Percentiles rank a stretch among this genome's conserved stretches.
phyloP scores from a whole-genome alignment of 2,113 vertebrate species.

The Zosterops pallidus region DNA sequence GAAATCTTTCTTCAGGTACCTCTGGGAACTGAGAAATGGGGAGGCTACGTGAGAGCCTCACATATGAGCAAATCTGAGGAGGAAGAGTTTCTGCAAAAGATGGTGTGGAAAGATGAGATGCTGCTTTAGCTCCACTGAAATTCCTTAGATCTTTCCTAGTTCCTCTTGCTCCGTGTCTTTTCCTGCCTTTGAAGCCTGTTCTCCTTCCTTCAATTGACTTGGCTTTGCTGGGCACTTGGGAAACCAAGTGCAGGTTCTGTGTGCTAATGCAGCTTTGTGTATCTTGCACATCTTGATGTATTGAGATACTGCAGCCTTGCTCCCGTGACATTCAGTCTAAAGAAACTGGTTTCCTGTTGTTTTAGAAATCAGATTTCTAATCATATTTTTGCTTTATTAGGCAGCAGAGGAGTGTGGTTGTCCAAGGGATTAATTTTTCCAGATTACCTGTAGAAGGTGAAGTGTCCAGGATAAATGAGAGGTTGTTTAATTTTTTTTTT shows the following conservation, averaged over 20 bases:
- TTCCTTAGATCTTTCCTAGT: background rate
- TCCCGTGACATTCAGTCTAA: background rate
- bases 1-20: background rate
- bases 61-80: rapidly evolving
- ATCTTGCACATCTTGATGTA: rapidly evolving
- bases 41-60: background rate
- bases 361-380: background rate
- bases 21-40: background rate
- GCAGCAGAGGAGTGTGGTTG: background rate
- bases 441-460: background rate
- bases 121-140: background rate
- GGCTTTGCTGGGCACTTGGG: background rate
- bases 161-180: background rate
- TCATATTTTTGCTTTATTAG: background rate
- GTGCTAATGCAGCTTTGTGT: background rate
- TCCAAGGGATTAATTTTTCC: background rate
- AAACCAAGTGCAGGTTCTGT: background rate
- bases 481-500: background rate
- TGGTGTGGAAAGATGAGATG: background rate
- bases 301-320: background rate
- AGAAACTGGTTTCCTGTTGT: background rate
- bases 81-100: background rate
- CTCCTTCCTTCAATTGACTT: background rate
- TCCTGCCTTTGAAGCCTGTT: background rate
- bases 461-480: background rate